phyloP scores from a whole-genome alignment of 1,140 invertebrate species.

The Dolichoris vasculosae region DNA sequence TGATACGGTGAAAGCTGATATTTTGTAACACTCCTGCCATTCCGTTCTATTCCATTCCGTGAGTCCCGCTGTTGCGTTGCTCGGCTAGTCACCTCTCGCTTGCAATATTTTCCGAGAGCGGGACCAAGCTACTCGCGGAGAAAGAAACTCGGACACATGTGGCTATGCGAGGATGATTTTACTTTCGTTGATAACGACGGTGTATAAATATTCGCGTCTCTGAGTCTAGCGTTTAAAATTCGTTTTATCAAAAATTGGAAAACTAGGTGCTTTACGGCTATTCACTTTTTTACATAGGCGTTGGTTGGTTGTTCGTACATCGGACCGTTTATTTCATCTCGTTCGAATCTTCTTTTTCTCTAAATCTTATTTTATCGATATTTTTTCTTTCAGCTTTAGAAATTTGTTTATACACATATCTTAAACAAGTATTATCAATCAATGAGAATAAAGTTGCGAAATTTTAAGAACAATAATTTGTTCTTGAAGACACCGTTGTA shows the following conservation, averaged over 20 bases:
- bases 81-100: slow-evolving; percentile 24
- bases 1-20: slow-evolving; percentile 76
- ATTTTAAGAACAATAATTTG: neutral
- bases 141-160: neutral
- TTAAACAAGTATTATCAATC: neutral
- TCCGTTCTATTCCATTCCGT: slow-evolving; percentile 56
- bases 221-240: neutral
- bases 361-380: neutral
- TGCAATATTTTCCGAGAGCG: neutral
- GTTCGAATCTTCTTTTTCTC: neutral
- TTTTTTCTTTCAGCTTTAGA: neutral
- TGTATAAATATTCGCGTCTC: neutral
- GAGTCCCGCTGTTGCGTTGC: neutral
- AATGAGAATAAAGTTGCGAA: too few relatives aligned
- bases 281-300: neutral
- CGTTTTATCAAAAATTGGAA: neutral
- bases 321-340: neutral
- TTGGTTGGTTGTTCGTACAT: neutral
- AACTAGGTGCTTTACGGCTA: neutral
- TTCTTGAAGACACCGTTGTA: neutral
- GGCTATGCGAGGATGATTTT: neutral
- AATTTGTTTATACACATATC: neutral
- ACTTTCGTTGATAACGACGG: slow-evolving; percentile 17
- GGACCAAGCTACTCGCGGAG: neutral
- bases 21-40: slow-evolving; percentile 75